Percentiles rank a stretch among this genome's conserved stretches.
Evolutionary conservation across 2,113 vertebrate genomes (phyloP).

Genomic region (Prunella fulvescens): DNA sequence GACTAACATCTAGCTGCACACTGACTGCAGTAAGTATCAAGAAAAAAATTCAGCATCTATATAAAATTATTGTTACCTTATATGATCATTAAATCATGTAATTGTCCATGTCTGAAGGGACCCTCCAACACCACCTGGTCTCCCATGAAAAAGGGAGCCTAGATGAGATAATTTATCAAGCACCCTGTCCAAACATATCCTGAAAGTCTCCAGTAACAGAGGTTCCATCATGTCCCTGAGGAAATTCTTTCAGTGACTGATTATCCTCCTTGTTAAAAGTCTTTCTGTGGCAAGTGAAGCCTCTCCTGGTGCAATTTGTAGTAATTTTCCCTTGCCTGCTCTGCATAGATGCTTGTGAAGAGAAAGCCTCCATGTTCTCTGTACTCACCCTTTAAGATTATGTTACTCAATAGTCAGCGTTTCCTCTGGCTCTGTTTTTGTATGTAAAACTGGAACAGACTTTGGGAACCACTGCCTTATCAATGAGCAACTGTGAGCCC

Average conservation of each 20-base stretch:
- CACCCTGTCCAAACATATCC: not conserved
- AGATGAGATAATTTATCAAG: not conserved
- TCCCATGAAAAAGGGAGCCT: not conserved
- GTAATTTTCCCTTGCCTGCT: not conserved
- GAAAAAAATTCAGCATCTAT: not conserved
- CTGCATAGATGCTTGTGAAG: accelerated
- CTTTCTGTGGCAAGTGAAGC: not conserved
- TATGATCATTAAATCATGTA: not conserved
- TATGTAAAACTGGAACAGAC: not conserved
- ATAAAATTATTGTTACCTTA: not conserved
- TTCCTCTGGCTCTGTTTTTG: not conserved
- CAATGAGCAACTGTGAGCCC: not conserved
- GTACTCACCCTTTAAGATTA: not conserved
- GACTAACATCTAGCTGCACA: not conserved
- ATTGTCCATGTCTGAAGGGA: not conserved
- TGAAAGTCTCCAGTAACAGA: not conserved
- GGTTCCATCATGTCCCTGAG: not conserved
- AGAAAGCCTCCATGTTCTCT: not conserved
- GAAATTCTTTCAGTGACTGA: not conserved
- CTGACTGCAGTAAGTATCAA: not conserved
- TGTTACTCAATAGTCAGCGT: not conserved
- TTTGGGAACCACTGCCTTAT: not conserved
- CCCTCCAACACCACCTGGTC: not conserved
- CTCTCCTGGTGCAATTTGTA: not conserved
- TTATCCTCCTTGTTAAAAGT: not conserved